Conservation (phyloP, 2,888 invertebrate species). For the Subacronicta megacephala region DNA sequence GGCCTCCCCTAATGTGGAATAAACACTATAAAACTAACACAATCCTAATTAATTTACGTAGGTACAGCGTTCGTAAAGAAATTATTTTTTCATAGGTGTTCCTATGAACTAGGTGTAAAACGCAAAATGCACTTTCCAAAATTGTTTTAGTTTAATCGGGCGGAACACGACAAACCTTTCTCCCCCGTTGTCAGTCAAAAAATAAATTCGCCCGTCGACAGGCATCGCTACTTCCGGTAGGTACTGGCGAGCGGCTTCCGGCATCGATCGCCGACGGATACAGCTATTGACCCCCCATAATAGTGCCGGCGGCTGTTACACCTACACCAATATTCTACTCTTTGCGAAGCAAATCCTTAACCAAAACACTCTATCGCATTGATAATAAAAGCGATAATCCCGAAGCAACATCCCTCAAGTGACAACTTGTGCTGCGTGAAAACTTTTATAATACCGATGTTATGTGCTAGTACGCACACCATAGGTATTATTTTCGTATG, state of each 20-base stretch:
- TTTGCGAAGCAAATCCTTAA: conserved; percentile 51
- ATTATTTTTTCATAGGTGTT: no score
- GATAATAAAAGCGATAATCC: conserved; percentile 55
- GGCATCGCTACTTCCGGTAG: conserved; percentile 69
- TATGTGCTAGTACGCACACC: conserved; percentile 46
- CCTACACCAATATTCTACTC: conserved; percentile 64
- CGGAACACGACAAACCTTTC: conserved; percentile 49
- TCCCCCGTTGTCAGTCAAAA: conserved; percentile 62
- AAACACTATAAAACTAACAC: no score
- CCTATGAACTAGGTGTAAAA: conserved; percentile 28
- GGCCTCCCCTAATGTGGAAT: no score
- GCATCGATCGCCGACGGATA: conserved; percentile 76
- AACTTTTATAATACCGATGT: conserved; percentile 60
- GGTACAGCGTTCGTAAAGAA: conserved; percentile 15
- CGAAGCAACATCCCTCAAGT: conserved; percentile 28
- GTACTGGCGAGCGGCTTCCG: conserved; percentile 71
- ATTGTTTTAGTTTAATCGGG: conserved; percentile 53
- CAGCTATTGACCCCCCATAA: conserved; percentile 79
- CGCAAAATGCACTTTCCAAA: conserved; percentile 47
- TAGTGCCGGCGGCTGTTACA: conserved; percentile 65
- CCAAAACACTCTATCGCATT: conserved; percentile 48
- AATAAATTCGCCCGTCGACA: conserved; percentile 62
- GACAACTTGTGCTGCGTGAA: conserved; percentile 44
- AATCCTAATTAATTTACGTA: no score
- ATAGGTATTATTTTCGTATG: conserved; percentile 54